These are phyloP conservation scores for Melanotaenia trifasciata DNA, from an alignment of 2,797 vertebrate species.

Conservation along the genomic window DNA sequence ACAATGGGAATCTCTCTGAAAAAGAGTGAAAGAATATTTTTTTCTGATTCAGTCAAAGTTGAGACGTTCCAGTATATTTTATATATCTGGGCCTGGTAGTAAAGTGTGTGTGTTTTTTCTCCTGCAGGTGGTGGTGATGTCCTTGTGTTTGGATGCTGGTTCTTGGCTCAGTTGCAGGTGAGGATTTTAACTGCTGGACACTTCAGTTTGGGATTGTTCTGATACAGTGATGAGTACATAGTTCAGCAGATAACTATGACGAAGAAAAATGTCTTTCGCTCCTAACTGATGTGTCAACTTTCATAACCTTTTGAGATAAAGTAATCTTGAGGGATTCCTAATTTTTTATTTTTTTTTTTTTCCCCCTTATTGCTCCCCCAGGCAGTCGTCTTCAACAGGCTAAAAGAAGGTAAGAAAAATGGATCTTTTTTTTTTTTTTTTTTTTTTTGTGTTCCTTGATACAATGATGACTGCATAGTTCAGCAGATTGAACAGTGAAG, in stretches of 20 bases:
- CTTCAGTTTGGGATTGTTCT: fast-evolving
- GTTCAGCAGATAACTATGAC: constrained; percentile 77
- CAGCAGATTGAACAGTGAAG: constrained; percentile 84
- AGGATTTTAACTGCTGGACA: fast-evolving
- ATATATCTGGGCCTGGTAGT: fast-evolving
- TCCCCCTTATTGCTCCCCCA: not conserved
- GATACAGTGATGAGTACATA: constrained; percentile 82
- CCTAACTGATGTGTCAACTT: constrained; percentile 75
- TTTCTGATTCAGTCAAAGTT: constrained; percentile 86
- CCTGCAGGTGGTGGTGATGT: constrained; percentile 35
- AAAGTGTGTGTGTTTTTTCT: not conserved
- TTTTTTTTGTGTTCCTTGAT: constrained; percentile 16
- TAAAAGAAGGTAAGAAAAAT: constrained; percentile 31
- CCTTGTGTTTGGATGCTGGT: fast-evolving
- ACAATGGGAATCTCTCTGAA: constrained; percentile 99
- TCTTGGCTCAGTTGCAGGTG: constrained; percentile 3
- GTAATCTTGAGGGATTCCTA: fast-evolving
- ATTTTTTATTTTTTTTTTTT: not conserved
- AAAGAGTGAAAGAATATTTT: constrained; percentile 84
- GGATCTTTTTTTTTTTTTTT: fast-evolving
- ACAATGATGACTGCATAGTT: constrained; percentile 90
- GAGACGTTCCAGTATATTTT: fast-evolving
- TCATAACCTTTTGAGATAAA: fast-evolving
- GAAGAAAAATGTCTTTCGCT: constrained; percentile 80
- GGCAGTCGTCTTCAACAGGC: fast-evolving